Evolutionary conservation across 1,140 invertebrate genomes (phyloP), one percentile per base, ranked within the genome.

Genomic region (Zelostemma sp.): DNA sequence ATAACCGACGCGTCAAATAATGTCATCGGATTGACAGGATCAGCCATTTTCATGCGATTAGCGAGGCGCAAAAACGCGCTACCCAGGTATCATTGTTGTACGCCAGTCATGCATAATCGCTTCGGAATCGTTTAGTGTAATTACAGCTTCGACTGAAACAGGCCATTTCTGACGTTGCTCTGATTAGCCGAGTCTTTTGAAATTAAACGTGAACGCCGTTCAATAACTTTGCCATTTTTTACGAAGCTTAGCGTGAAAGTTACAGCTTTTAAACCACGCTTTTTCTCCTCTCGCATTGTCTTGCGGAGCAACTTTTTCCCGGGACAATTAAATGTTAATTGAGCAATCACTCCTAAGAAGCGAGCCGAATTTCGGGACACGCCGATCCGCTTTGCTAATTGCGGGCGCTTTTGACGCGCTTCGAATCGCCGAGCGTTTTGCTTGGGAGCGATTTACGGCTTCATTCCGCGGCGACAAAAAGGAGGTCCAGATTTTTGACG

Each of bases 361-460:
- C 63, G 47, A 28, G 25, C 45, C 5, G 60, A 54, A 72, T 50
- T 58, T 51, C 56, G 38, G 63, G 64, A 65, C 65, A 61, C 58
- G 65, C 50, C 45, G 33, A 35, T 46, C 31, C 31, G 56, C 51
- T 63, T 61, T 43, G 16, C 19, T 47, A 72, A 68, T 72, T 72
- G 64, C 51, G 40, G 33, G 54, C 59, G 69, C 51, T 62, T 58
- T 61, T 53, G 51, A 51, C 64, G 62, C 65, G 60, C 40, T 68
- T 72, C 65, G 61, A 58, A 72, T 72, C 64, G 64, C 61, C 55
- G 25, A 54, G 16, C 21, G 53, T 66, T 58, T 60, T 57, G 50
- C 35, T 55, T 31, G 25, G 12, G 25, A 43, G 73, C 66, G 72
- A 76, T 77, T 75, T 74, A 77, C 76, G 69, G 68, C 68, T 75